Conservation (phyloP, 2,797 vertebrate species). For the Cirrhinus molitorella region DNA sequence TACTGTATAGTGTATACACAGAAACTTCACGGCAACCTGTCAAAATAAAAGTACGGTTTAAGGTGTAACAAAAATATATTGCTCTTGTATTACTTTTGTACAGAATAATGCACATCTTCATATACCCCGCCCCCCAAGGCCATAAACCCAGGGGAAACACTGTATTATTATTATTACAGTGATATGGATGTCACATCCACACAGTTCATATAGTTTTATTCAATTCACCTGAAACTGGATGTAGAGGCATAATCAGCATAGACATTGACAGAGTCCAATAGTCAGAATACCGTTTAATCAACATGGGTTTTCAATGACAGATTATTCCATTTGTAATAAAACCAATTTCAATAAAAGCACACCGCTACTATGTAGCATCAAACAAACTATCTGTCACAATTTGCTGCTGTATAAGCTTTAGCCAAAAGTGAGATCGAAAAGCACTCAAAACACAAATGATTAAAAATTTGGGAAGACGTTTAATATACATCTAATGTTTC, state of each 20-base stretch:
- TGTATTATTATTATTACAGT: neutral
- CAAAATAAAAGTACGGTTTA: too few species aligned
- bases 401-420: neutral
- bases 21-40: too few species aligned
- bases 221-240: neutral
- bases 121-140: too few species aligned
- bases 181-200: neutral
- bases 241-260: neutral
- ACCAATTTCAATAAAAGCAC: neutral
- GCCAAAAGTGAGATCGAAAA: slow-evolving; percentile 1
- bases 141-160: too few species aligned
- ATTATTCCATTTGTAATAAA: neutral
- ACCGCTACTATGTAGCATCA: neutral
- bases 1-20: too few species aligned
- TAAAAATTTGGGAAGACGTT: neutral
- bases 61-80: too few species aligned
- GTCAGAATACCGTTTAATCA: neutral
- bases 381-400: neutral
- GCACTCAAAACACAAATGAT: neutral
- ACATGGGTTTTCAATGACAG: neutral
- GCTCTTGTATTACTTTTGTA: too few species aligned
- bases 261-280: neutral
- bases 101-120: too few species aligned
- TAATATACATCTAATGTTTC: slow-evolving; percentile 16
- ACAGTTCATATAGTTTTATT: neutral